These are phyloP conservation scores for Chymomyza procnemis DNA, from an alignment of 2,888 invertebrate genomes.

Conservation along the genomic window DNA sequence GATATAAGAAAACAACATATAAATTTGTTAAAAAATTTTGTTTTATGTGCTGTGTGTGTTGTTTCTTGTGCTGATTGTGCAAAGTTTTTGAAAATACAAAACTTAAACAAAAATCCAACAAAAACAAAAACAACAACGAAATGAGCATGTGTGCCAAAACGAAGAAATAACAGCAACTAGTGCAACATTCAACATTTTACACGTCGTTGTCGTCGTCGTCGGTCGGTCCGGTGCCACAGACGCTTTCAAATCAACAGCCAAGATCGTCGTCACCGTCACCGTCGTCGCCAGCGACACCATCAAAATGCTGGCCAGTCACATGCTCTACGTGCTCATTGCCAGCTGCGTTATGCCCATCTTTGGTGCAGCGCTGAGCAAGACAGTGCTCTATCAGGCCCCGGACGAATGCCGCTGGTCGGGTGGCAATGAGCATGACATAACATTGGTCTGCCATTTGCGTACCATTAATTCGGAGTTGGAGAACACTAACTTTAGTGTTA, in stretches of 20 bases:
- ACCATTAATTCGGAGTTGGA: conserved; percentile 93
- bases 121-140: conserved; percentile 36
- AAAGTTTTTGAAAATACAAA: conserved; percentile 44
- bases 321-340: conserved; percentile 75
- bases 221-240: neutral
- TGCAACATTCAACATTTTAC: neutral
- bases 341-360: conserved; percentile 76
- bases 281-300: neutral
- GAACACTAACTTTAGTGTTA: conserved; percentile 92
- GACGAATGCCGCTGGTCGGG: conserved; percentile 85
- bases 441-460: conserved; percentile 87
- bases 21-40: conserved; percentile 1
- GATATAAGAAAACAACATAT: conserved; percentile 23
- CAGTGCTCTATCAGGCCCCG: conserved; percentile 86
- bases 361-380: conserved; percentile 77
- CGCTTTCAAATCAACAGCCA: conserved; percentile 9
- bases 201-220: neutral
- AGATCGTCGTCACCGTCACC: conserved; percentile 14
- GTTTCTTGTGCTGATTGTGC: conserved; percentile 48
- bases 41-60: conserved; percentile 18
- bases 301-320: conserved; percentile 61
- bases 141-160: conserved; percentile 1
- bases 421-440: conserved; percentile 81
- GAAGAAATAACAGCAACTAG: conserved; percentile 1
- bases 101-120: conserved; percentile 15